Percentiles rank a stretch among this genome's conserved stretches.
phyloP scores from a whole-genome alignment of 2,888 invertebrate species.

The Trissonchulus sp. region DNA sequence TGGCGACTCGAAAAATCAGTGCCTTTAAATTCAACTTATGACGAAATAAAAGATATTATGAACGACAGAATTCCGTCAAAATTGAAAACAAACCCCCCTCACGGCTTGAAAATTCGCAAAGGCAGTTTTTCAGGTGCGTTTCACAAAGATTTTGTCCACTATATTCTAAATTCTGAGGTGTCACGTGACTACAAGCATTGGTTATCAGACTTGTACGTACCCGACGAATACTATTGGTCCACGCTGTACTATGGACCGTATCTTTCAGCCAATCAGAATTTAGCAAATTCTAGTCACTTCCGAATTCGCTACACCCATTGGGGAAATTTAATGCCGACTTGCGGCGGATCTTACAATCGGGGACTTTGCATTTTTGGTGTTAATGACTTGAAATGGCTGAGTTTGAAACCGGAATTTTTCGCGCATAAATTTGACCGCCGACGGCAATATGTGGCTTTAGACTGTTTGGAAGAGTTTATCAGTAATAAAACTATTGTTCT shows the following conservation, averaged over 20 bases:
- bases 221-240: slow-evolving; percentile 32
- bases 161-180: slow-evolving; percentile 2
- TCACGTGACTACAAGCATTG: slow-evolving; percentile 16
- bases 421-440: slow-evolving; percentile 50
- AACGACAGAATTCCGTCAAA: too few species aligned
- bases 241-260: slow-evolving; percentile 27
- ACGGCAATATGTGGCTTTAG: slow-evolving; percentile 44
- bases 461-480: slow-evolving; percentile 50
- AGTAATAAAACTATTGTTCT: slow-evolving; percentile 41
- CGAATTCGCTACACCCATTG: slow-evolving; percentile 32
- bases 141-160: slow-evolving; percentile 27
- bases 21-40: background rate
- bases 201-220: slow-evolving; percentile 25
- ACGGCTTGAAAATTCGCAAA: slow-evolving; percentile 22
- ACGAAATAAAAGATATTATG: background rate
- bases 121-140: slow-evolving; percentile 31
- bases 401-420: slow-evolving; percentile 44
- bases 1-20: slow-evolving; percentile 29
- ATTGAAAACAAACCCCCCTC: background rate
- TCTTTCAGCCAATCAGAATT: background rate
- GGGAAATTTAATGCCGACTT: slow-evolving; percentile 32
- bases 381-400: slow-evolving; percentile 44
- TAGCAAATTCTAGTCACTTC: slow-evolving; percentile 9
- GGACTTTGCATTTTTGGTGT: slow-evolving; percentile 50
- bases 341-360: slow-evolving; percentile 45